These are phyloP conservation scores for Alcedo atthis DNA, from an alignment of 2,797 vertebrate genomes.

Conservation along the genomic window DNA sequence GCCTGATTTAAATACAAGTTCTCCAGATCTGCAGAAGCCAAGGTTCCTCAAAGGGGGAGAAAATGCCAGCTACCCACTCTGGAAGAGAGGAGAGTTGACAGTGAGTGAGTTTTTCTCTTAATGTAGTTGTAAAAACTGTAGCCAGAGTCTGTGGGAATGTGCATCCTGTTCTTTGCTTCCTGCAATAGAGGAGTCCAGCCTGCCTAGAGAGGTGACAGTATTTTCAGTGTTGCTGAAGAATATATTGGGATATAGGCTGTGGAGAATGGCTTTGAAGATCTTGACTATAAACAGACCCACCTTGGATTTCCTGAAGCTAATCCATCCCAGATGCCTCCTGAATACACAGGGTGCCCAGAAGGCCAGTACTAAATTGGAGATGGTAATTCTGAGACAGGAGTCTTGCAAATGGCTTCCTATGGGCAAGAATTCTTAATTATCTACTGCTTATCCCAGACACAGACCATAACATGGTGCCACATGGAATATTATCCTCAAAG, in stretches of 20 bases:
- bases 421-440: neutral
- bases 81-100: neutral
- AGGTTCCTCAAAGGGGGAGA: neutral
- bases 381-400: neutral
- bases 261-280: neutral
- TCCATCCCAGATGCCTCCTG: neutral
- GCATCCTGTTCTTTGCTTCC: neutral
- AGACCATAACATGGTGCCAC: neutral
- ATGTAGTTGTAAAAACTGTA: neutral
- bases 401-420: neutral
- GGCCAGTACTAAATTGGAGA: neutral
- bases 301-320: neutral
- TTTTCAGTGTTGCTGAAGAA: neutral
- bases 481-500: neutral
- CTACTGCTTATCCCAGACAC: neutral
- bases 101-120: neutral
- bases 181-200: neutral
- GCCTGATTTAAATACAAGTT: neutral
- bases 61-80: neutral
- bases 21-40: neutral
- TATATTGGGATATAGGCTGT: neutral
- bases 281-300: neutral
- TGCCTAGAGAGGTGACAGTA: neutral
- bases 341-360: neutral
- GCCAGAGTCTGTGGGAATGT: neutral